Evolutionary conservation across 2,113 vertebrate species (phyloP).

Genomic region (Chlorodrepanis virens): DNA sequence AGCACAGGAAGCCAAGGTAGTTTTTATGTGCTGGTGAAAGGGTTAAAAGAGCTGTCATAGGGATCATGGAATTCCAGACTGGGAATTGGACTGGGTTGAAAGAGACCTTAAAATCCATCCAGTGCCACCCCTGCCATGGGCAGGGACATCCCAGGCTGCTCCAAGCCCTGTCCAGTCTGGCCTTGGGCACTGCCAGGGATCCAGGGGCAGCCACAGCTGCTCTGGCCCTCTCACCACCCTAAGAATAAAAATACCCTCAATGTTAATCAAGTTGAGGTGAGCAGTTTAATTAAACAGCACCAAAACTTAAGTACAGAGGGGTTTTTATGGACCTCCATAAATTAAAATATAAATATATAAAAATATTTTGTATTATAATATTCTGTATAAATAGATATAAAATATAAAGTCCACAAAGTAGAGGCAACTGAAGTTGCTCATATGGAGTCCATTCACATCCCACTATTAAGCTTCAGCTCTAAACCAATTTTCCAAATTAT

Average conservation of each 20-base stretch:
- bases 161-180: not conserved
- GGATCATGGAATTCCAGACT: not conserved
- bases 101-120: not conserved
- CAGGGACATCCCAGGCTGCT: not conserved
- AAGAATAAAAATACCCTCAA: not conserved
- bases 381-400: not conserved
- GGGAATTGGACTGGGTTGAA: not conserved
- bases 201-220: not conserved
- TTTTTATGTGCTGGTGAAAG: not conserved
- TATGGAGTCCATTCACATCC: not conserved
- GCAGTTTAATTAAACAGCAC: not conserved
- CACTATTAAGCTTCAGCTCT: not conserved
- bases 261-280: not conserved
- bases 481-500: constrained; percentile 29
- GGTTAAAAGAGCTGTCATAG: not conserved
- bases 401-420: not conserved
- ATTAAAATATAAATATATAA: not conserved
- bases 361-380: not conserved
- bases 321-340: not conserved
- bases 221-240: not conserved
- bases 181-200: not conserved
- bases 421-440: not conserved
- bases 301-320: not conserved
- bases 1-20: not conserved
- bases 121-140: not conserved